Base-by-base conservation (phyloP, 1,140 invertebrate genomes). In the Pantala flavescens region DNA sequence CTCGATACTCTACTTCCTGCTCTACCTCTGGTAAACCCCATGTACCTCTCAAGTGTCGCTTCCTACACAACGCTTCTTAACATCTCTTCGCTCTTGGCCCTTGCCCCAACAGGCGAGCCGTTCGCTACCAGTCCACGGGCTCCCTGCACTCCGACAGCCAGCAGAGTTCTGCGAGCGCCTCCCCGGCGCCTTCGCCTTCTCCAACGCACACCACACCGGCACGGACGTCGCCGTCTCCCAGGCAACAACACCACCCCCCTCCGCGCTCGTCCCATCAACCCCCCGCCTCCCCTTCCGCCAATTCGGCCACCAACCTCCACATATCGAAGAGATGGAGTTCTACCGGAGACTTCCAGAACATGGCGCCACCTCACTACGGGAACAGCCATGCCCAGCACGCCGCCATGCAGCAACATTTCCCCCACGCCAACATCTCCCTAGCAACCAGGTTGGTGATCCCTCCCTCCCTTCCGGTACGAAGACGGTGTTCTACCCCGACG, bases 81-180 rank as follows among this genome's bases (percentile, higher is more conserved):
- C 28, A 2, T 36, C 28, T 36, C 9, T 9, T 9, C 28, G 43
- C 42, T 23, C 24, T 43, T 23, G 2, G 63, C 70, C 24, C 11
- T 23, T 80, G n/a, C 80, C 80, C 79, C 74, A 78, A 79, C 79
- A 90, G 90, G 82, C 87, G 89, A 78, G 90, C 88, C 21, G 88
- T 90, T 43, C 91, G 93, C 81, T 93, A 94, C 82, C 92, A 94
- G 81, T 93, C 91, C 7, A 94, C 91, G 71, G 91, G 91, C 43
- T 93, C 91, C 55, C 84, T 95, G 63, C 92, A 94, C 80, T 93
- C 91, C 71, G 93, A 93, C 78, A 91, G 91, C 75, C 49, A 24
- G 71, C 91, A 90, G 49, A 93, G 91, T 79, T 93, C 91, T 43
- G 93, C 89, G 78, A 92, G 91, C 74, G 88, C 91, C 70, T 93